Percentiles rank a stretch among this genome's conserved stretches.
These are phyloP conservation scores for Neoseiulus cucumeris DNA, from an alignment of 1,140 invertebrate species.

Conservation along the genomic window DNA sequence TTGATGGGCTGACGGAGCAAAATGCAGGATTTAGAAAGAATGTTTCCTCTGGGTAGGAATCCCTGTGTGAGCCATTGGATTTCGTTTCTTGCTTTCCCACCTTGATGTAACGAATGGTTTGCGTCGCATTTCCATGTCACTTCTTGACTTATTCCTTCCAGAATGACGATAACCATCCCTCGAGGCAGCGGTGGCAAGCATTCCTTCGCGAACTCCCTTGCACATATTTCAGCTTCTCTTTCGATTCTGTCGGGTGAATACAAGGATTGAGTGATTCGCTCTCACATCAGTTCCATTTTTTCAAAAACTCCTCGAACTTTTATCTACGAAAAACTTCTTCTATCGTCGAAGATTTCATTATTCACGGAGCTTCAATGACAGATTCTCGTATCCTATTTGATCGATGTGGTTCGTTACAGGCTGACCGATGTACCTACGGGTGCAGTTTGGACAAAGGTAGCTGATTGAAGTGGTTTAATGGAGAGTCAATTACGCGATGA, in stretches of 20 bases:
- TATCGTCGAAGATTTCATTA: no score
- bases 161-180: conserved; percentile 2
- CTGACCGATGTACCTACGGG: no score
- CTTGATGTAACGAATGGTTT: neutral
- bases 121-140: conserved; percentile 6
- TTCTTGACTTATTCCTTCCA: conserved; percentile 6
- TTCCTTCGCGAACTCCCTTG: neutral
- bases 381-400: no score
- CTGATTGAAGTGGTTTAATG: no score
- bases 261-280: neutral
- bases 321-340: neutral
- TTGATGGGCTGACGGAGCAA: no score
- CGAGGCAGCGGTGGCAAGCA: neutral
- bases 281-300: neutral
- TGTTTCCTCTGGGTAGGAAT: no score
- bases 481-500: no score
- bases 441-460: no score
- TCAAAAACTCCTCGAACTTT: neutral
- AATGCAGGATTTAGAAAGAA: no score
- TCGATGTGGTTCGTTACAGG: no score
- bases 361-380: no score
- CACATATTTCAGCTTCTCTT: conserved; percentile 6
- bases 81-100: neutral
- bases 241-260: neutral
- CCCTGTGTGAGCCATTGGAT: no score